These are phyloP conservation scores for Sussaba pulchella DNA, from an alignment of 2,888 invertebrate species.

Conservation along the genomic window DNA sequence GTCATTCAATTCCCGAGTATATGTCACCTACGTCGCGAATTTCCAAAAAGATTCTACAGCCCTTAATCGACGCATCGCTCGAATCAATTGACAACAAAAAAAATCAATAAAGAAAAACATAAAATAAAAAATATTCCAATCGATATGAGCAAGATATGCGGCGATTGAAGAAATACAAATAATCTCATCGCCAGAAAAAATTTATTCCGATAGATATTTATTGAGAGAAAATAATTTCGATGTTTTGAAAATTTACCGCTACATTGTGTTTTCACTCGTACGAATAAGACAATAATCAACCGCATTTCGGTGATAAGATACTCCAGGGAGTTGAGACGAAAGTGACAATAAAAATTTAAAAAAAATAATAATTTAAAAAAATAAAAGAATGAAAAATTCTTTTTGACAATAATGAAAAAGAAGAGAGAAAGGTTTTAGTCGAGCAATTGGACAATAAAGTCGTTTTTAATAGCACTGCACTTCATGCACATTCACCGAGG, in stretches of 20 bases:
- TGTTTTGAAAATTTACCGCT: not conserved
- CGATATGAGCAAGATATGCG: too few relatives aligned
- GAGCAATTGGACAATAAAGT: conserved; percentile 62
- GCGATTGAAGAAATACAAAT: too few relatives aligned
- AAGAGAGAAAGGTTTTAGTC: conserved; percentile 53
- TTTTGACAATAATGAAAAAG: conserved; percentile 71
- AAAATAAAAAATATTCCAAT: too few relatives aligned
- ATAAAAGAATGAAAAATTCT: conserved; percentile 20
- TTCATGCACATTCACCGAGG: conserved; percentile 72
- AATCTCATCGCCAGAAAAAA: too few relatives aligned
- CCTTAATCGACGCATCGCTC: conserved; percentile 15
- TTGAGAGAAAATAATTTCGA: conserved; percentile 4
- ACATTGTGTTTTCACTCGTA: conserved; percentile 38
- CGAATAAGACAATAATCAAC: conserved; percentile 49
- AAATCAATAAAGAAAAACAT: conserved; percentile 1
- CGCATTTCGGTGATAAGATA: conserved; percentile 10
- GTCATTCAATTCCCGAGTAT: conserved; percentile 57
- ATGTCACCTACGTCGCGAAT: conserved; percentile 48
- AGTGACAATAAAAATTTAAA: conserved; percentile 61
- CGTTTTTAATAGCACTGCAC: conserved; percentile 71
- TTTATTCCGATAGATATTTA: too few relatives aligned
- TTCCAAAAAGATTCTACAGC: conserved; percentile 28
- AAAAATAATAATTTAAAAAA: too few relatives aligned
- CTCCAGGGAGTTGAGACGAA: conserved; percentile 1
- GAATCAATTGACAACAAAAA: conserved; percentile 1